Evolutionary conservation across 2,797 vertebrate species (phyloP).

Genomic region (Megalops cyprinoides): DNA sequence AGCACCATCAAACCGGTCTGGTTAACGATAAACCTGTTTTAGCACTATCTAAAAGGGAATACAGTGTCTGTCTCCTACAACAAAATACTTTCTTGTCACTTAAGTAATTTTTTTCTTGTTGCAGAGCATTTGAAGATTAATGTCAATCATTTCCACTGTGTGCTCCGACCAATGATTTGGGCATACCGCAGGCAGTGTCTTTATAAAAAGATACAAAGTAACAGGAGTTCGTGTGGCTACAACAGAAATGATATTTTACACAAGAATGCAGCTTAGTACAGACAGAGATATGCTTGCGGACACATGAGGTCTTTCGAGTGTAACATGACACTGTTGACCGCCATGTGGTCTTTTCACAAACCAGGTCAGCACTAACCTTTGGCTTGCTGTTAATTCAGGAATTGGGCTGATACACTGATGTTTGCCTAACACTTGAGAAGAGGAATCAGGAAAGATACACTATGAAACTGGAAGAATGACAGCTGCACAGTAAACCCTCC

Average conservation of each 20-base stretch:
- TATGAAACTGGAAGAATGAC: background rate
- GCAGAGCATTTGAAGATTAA: background rate
- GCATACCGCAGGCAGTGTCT: background rate
- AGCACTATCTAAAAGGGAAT: background rate
- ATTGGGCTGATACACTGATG: constrained; percentile 16
- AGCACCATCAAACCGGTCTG: background rate
- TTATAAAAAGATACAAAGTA: constrained; percentile 17
- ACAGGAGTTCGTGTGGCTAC: background rate
- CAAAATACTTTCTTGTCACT: background rate
- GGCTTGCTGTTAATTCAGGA: background rate
- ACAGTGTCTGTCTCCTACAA: background rate
- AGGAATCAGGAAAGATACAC: background rate
- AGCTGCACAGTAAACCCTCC: too few species aligned
- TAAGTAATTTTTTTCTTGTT: background rate
- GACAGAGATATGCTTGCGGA: background rate
- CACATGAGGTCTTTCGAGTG: background rate
- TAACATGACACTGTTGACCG: constrained; percentile 22
- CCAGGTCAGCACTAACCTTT: background rate
- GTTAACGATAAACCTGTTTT: background rate
- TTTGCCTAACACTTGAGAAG: constrained; percentile 22
- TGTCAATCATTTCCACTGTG: constrained; percentile 1
- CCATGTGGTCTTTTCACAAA: constrained; percentile 22
- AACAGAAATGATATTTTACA: background rate
- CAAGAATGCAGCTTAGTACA: background rate
- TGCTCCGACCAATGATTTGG: background rate